Evolutionary conservation across 2,797 vertebrate genomes (phyloP), one percentile per base, ranked within the genome.

Genomic region (Urocyon cinereoargenteus): DNA sequence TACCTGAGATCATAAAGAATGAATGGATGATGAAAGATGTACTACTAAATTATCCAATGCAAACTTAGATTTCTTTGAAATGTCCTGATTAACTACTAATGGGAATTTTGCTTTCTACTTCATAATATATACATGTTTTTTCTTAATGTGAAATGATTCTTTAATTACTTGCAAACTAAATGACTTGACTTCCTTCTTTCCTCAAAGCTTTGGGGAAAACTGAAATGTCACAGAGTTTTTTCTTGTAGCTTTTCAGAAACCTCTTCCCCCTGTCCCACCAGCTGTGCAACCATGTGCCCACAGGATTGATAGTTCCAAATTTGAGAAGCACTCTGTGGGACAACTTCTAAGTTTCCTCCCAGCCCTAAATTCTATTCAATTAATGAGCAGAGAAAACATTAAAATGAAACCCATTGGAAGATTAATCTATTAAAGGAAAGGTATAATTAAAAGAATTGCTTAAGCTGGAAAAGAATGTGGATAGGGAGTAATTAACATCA

Each of bases 381-480:
- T 91, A 64, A 64, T 14, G 40, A 90, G 61, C 64, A 53, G 45
- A 94, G 49, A 92, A 89, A 81, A 79, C 45, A 18, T 90, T 96
- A 62, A 94, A 88, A 91, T 83, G 24, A 90, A 93, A 84, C 13
- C n/a, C 70, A 72, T 11, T n/a, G 13, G 83, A 85, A 68, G 40
- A 89, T 95, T 61, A 95, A 93, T 90, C 34, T 14, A 36, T 92
- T 85, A 59, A 61, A 31, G 45, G 40, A 64, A 92, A 87, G 34
- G 45, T 79, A 2, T 89, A 89, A 96, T 77, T 90, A 94, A 90
- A 94, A 94, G 51, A 3, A 49, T 90, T 31, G 90, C 59, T 85
- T 96, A 70, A 92, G 12, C 59, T 95, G 18, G 77, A 87, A 92
- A 90, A 45, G 36, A 93, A 77, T 45, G 59, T 77, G 11, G 57